Evolutionary conservation across 2,113 vertebrate genomes (phyloP).

Genomic region (Seriola quinqueradiata): DNA sequence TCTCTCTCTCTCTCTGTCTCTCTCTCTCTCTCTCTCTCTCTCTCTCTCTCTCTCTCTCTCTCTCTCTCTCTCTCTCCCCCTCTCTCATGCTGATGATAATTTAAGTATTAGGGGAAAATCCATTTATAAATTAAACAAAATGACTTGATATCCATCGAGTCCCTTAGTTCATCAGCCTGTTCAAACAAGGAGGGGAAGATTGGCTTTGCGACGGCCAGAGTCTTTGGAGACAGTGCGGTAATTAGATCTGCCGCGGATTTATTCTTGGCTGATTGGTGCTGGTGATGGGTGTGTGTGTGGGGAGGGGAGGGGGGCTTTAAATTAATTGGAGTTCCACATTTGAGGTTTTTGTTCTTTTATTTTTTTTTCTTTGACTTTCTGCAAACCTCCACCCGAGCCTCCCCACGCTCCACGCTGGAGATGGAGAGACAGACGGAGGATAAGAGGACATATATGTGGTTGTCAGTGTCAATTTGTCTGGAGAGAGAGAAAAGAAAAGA

Average conservation of each 20-base stretch:
- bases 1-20: too few relatives aligned
- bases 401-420: neutral
- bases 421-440: slow-evolving; percentile 1
- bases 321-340: slow-evolving; percentile 99
- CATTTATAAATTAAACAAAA: slow-evolving; percentile 99
- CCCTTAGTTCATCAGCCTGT: slow-evolving; percentile 99
- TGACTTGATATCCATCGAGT: slow-evolving; percentile 99
- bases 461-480: slow-evolving; percentile 51
- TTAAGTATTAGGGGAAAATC: slow-evolving; percentile 99
- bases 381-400: slow-evolving; percentile 55
- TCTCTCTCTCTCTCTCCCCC: neutral
- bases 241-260: slow-evolving; percentile 99
- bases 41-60: too few relatives aligned
- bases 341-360: slow-evolving; percentile 94
- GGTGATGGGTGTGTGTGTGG: slow-evolving; percentile 39
- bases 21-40: too few relatives aligned
- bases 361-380: slow-evolving; percentile 75
- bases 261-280: slow-evolving; percentile 94
- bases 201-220: slow-evolving; percentile 93
- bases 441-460: slow-evolving; percentile 77
- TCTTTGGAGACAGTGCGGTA: slow-evolving; percentile 97
- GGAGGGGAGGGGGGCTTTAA: slow-evolving; percentile 86
- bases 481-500: slow-evolving; percentile 1
- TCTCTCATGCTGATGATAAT: slow-evolving; percentile 90
- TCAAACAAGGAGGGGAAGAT: slow-evolving; percentile 98